Percentiles rank a stretch among this genome's conserved stretches.
Evolutionary conservation across 2,888 invertebrate species (phyloP).

Genomic region (Catocala sponsa): DNA sequence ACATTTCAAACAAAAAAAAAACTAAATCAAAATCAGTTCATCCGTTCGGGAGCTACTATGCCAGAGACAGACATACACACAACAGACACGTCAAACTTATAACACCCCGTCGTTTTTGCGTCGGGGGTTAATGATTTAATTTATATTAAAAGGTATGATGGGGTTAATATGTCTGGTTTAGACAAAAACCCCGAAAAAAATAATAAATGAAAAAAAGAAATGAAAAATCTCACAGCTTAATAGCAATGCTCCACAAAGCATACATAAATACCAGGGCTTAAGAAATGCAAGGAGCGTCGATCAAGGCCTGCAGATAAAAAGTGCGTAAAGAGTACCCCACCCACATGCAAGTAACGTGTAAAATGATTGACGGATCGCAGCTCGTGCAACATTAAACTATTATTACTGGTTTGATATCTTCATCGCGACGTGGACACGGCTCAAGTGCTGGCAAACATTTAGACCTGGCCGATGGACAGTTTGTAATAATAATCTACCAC

Average conservation of each 20-base stretch:
- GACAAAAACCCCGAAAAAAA: too few relatives aligned
- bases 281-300: conserved; percentile 41
- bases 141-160: too few relatives aligned
- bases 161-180: too few relatives aligned
- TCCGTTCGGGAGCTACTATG: too few relatives aligned
- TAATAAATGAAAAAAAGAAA: too few relatives aligned
- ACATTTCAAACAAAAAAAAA: too few relatives aligned
- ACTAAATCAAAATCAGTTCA: too few relatives aligned
- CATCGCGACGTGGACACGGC: conserved; percentile 38
- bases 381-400: conserved; percentile 41
- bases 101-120: too few relatives aligned
- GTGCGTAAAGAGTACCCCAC: conserved; percentile 29
- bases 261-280: conserved; percentile 39
- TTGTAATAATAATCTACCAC: background rate
- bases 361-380: conserved; percentile 53
- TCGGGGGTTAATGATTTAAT: too few relatives aligned
- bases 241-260: conserved; percentile 3
- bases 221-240: conserved; percentile 22
- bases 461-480: conserved; percentile 2
- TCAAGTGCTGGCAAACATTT: conserved; percentile 5
- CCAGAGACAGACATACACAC: too few relatives aligned
- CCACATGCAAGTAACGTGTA: conserved; percentile 45
- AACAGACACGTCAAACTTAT: too few relatives aligned
- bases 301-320: conserved; percentile 45
- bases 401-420: conserved; percentile 51